Conservation (phyloP, 2,888 invertebrate genomes). For the Cotesia congregata region DNA sequence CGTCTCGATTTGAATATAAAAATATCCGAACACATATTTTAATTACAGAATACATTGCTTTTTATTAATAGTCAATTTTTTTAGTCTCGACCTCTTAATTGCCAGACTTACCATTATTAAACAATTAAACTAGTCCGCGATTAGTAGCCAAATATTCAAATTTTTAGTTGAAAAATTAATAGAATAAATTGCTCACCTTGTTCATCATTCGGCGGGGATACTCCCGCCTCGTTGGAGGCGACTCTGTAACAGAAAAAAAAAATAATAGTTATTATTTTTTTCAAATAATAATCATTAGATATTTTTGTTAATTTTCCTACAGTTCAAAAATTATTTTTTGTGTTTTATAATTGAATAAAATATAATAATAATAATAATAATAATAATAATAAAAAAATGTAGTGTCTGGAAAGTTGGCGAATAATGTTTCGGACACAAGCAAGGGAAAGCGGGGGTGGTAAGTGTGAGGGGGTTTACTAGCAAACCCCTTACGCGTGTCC, state of each 20-base stretch:
- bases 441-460: slow-evolving; percentile 49
- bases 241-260: slow-evolving; percentile 65
- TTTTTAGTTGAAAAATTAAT: not conserved
- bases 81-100: not conserved
- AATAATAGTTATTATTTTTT: not conserved
- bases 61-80: not conserved
- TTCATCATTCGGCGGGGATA: slow-evolving; percentile 70
- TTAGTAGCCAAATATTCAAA: not conserved
- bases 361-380: slow-evolving; percentile 30
- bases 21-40: not conserved
- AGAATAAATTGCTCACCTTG: slow-evolving; percentile 63
- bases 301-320: not conserved
- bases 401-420: slow-evolving; percentile 61
- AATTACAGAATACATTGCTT: not conserved
- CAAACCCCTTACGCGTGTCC: slow-evolving; percentile 77
- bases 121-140: not conserved
- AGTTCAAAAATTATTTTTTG: too few species aligned
- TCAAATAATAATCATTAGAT: not conserved
- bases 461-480: slow-evolving; percentile 40
- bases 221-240: slow-evolving; percentile 66
- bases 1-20: not conserved
- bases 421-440: slow-evolving; percentile 70
- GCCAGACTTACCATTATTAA: too few species aligned
- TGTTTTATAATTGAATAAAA: slow-evolving; percentile 16
- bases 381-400: slow-evolving; percentile 28